These are phyloP conservation scores for Erpornis zantholeuca DNA, from an alignment of 2,113 vertebrate species.

Conservation along the genomic window DNA sequence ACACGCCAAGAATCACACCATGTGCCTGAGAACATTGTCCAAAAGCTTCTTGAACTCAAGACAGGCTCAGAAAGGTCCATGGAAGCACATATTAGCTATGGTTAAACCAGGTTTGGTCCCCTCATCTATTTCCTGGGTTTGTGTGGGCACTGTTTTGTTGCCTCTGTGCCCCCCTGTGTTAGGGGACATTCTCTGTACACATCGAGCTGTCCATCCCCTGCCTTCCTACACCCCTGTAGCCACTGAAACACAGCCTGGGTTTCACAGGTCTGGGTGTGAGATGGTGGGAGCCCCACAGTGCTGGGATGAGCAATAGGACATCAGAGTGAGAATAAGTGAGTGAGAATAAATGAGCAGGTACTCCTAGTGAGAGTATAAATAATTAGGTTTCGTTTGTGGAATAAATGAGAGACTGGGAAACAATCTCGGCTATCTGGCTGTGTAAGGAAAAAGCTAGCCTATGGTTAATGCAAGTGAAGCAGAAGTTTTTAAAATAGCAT, in stretches of 20 bases:
- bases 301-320: neutral
- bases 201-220: neutral
- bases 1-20: neutral
- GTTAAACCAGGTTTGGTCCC: neutral
- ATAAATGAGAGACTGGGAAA: neutral
- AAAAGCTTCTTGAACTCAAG: neutral
- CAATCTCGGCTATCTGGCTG: neutral
- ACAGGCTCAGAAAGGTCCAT: neutral
- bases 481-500: neutral
- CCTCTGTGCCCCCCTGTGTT: neutral
- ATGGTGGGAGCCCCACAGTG: neutral
- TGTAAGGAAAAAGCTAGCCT: neutral
- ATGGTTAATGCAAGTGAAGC: neutral
- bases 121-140: neutral
- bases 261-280: neutral
- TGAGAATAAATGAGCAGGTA: too few relatives aligned
- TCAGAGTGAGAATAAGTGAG: neutral
- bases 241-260: neutral
- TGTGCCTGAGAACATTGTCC: neutral
- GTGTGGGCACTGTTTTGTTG: neutral
- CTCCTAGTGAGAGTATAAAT: neutral
- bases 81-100: neutral
- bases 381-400: neutral
- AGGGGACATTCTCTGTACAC: rapidly evolving
- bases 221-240: neutral